phyloP scores from a whole-genome alignment of 2,113 vertebrate genomes.

The Eupsittula cactorum region DNA sequence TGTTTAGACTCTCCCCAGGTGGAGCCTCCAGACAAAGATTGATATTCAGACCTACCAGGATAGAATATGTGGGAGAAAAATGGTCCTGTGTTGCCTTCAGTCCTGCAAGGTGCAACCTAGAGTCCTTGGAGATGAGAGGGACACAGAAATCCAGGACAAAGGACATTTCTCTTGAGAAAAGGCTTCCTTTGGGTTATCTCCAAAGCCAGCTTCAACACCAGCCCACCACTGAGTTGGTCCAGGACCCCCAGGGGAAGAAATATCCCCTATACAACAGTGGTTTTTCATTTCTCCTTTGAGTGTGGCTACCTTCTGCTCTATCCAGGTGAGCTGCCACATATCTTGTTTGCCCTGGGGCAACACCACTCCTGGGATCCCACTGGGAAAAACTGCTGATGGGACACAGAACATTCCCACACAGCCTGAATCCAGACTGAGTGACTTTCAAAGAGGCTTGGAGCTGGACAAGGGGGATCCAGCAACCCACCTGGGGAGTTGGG shows the following conservation, averaged over 20 bases:
- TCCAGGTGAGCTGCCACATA: not conserved
- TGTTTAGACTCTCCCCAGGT: not conserved
- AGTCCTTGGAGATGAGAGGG: not conserved
- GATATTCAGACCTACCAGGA: not conserved
- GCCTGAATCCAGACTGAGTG: not conserved
- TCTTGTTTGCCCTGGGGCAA: not conserved
- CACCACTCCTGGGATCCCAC: fast-evolving
- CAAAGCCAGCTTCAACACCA: not conserved
- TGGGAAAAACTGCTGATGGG: not conserved
- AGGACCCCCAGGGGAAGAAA: not conserved
- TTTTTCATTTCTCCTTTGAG: not conserved
- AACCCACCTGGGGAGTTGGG: not conserved
- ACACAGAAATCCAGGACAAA: not conserved
- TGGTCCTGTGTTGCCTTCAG: not conserved
- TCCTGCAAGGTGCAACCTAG: not conserved
- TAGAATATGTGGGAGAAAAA: not conserved
- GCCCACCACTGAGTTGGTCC: not conserved
- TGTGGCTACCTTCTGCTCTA: not conserved
- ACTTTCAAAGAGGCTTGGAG: not conserved
- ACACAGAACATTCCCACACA: not conserved
- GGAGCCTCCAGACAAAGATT: not conserved
- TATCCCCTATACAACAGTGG: not conserved
- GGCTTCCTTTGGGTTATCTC: not conserved
- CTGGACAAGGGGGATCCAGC: not conserved
- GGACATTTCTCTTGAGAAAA: not conserved